A percentile compares a stretch with the other conserved stretches of the same genome.
Conservation (phyloP, 2,113 vertebrate genomes). For the Phylloscopus whistleri region DNA sequence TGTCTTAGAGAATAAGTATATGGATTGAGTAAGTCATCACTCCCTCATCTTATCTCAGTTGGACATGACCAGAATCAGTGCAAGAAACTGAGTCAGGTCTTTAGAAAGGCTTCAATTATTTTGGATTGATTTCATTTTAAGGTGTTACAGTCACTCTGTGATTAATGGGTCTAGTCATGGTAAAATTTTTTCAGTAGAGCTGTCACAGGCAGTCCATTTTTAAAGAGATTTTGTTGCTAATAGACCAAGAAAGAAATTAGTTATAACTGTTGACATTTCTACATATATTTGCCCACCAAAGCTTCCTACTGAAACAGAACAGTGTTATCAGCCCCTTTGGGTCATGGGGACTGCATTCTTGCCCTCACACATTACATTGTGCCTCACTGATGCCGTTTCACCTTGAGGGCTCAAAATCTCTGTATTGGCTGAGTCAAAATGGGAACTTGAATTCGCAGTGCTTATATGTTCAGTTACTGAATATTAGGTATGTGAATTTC, state of each 20-base stretch:
- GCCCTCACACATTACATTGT: neutral
- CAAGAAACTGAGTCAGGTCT: conserved; percentile 3
- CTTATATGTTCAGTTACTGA: neutral
- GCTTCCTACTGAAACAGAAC: neutral
- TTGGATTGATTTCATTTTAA: conserved; percentile 27
- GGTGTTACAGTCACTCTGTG: neutral
- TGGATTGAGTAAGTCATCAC: neutral
- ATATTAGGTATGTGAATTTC: neutral
- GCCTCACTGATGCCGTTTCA: neutral
- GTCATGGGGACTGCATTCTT: neutral
- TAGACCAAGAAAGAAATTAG: neutral
- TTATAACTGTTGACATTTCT: neutral
- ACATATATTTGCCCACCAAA: neutral
- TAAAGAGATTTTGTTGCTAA: neutral
- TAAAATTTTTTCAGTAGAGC: conserved; percentile 1
- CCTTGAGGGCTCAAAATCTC: neutral
- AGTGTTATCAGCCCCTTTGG: neutral
- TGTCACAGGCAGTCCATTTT: neutral
- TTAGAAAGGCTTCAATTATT: conserved; percentile 41
- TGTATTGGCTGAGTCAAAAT: neutral
- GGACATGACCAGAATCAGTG: neutral
- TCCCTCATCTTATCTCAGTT: neutral
- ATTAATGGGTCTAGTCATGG: conserved; percentile 2
- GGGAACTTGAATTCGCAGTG: neutral
- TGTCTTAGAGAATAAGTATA: neutral